These are phyloP conservation scores for Hylyphantes graminicola DNA, from an alignment of 1,140 invertebrate genomes.

Conservation along the genomic window DNA sequence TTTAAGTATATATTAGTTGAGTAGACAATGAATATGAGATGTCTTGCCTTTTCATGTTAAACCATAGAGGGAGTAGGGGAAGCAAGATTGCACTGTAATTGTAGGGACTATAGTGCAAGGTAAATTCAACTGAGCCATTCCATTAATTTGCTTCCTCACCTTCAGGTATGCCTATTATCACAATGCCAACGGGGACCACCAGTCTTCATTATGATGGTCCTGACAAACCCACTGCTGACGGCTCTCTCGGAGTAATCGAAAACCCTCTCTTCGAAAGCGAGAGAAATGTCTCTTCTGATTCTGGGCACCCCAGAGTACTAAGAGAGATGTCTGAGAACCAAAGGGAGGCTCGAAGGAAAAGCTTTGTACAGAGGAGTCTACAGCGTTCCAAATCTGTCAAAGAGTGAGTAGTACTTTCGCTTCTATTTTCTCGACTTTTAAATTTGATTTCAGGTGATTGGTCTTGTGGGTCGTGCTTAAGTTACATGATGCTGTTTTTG, in stretches of 20 bases:
- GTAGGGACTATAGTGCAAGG: background rate
- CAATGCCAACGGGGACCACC: conserved; percentile 59
- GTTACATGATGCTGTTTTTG: background rate
- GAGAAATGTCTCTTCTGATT: conserved; percentile 35
- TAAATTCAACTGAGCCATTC: background rate
- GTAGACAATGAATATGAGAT: too few relatives aligned
- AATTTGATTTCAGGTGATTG: background rate
- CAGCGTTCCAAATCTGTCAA: conserved; percentile 55
- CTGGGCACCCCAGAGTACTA: conserved; percentile 27
- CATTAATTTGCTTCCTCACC: background rate
- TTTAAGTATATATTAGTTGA: too few relatives aligned
- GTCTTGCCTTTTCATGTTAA: too few relatives aligned
- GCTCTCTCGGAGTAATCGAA: conserved; percentile 59
- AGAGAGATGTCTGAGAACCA: conserved; percentile 55
- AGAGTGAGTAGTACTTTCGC: conserved; percentile 29
- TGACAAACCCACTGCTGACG: background rate
- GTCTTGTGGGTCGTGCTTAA: background rate
- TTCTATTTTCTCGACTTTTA: background rate
- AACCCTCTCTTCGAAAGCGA: conserved; percentile 59
- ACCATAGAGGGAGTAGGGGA: too few relatives aligned
- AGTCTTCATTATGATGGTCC: conserved; percentile 52
- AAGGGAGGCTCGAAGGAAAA: conserved; percentile 33
- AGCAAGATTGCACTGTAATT: background rate
- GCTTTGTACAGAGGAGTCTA: conserved; percentile 35
- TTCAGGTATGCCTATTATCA: conserved; percentile 55